Evolutionary conservation across 2,888 invertebrate genomes (phyloP), one percentile per base, ranked within the genome.

Genomic region (Drosophila robusta): DNA sequence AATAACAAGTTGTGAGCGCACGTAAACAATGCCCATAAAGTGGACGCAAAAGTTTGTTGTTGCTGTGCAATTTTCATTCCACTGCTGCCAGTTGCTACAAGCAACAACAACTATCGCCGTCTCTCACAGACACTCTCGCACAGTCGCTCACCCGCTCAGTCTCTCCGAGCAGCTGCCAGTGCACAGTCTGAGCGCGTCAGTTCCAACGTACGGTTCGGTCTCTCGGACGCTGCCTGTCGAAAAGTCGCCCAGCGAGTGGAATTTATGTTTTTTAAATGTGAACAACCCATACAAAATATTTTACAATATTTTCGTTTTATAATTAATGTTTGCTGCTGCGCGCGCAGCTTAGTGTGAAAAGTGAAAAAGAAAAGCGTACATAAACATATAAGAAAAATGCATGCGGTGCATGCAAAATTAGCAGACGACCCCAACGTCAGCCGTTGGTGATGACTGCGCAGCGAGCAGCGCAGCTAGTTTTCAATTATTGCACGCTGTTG

Each of bases 21-120:
- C 55, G 46, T 62, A 78, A 70, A 78, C 81, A 74, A 81, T 69
- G 79, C 71, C 87, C 81, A 84, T 84, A 87, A 81, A 81, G 69
- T 87, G 84, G 82, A 82, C 83, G 69, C 62, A 36, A 49, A 29
- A 47, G n/a, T 46, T 70, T 46, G 14, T 22, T 51, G 42, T 57
- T 63, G 73, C 60, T 63, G 66, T 81, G 87, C 87, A 79, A 79
- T 81, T 81, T 75, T 62, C 54, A 65, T 66, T 61, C 62, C 63
- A 67, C 62, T 50, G 56, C 60, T 75, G 61, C 49, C 55, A 66
- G 36, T 47, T 55, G 44, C n/a, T n/a, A n/a, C 16, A 60, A 45
- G 50, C 41, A 64, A 42, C 52, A 57, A 32, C 16, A 67, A 42
- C 57, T 16, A 26, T 34, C 29, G 26, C 46, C 46, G 60, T 60